phyloP scores from a whole-genome alignment of 2,888 invertebrate genomes.

The Apamea crenata region DNA sequence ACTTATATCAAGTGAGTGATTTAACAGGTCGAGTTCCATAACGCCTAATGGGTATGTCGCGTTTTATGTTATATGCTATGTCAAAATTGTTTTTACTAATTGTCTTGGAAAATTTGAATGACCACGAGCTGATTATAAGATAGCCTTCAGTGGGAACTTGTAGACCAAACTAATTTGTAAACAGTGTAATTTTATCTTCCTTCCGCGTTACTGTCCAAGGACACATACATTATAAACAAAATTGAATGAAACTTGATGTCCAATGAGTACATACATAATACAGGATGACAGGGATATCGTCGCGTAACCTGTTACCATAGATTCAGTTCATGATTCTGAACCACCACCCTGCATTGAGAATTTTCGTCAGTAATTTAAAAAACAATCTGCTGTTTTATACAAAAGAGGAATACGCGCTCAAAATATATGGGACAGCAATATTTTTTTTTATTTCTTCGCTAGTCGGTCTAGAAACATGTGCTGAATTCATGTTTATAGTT shows the following conservation, averaged over 20 bases:
- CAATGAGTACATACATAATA: neutral
- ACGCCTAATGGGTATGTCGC: conserved; percentile 40
- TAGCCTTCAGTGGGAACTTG: neutral
- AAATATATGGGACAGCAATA: too few relatives aligned
- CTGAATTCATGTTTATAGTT: neutral
- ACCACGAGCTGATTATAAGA: neutral
- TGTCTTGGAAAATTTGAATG: conserved; percentile 23
- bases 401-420: neutral
- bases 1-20: conserved; percentile 42
- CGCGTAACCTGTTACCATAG: neutral
- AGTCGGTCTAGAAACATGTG: neutral
- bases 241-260: neutral
- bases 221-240: neutral
- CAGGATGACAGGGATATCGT: neutral
- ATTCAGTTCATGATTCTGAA: neutral
- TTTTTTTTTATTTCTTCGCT: neutral
- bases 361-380: neutral
- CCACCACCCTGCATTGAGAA: neutral
- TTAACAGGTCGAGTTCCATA: conserved; percentile 58
- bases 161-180: neutral
- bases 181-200: conserved; percentile 3
- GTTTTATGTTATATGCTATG: conserved; percentile 28
- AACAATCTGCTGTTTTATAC: neutral
- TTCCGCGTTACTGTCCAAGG: conserved; percentile 1
- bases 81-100: conserved; percentile 7